Conservation (phyloP, 2,888 invertebrate genomes). For the Rhodophaea formosa region DNA sequence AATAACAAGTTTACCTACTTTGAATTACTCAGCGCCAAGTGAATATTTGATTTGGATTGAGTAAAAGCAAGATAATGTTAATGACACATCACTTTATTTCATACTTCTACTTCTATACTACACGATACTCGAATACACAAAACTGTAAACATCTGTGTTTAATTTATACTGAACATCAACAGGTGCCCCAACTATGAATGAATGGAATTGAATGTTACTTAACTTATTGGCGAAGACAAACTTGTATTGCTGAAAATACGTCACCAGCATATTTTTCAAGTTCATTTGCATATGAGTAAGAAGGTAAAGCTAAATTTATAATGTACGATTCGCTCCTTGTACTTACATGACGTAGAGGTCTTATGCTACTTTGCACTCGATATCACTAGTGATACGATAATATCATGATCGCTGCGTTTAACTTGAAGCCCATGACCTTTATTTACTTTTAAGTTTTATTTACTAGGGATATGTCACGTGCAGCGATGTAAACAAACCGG, state of each 20-base stretch:
- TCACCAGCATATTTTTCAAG: slow-evolving; percentile 15
- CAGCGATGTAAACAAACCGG: slow-evolving; percentile 76
- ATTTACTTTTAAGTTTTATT: slow-evolving; percentile 41
- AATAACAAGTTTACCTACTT: not conserved
- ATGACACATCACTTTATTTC: not conserved
- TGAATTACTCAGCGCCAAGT: not conserved
- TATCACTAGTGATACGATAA: slow-evolving; percentile 6
- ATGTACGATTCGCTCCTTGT: not conserved
- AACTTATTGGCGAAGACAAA: slow-evolving; percentile 15
- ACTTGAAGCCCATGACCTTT: slow-evolving; percentile 23
- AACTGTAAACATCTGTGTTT: slow-evolving; percentile 15
- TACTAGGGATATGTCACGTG: slow-evolving; percentile 64
- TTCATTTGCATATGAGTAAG: not conserved
- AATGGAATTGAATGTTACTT: slow-evolving; percentile 1
- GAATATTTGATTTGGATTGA: not conserved
- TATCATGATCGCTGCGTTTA: slow-evolving; percentile 2
- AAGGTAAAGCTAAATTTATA: not conserved
- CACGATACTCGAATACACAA: not conserved
- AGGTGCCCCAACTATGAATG: slow-evolving; percentile 5
- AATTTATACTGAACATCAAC: slow-evolving; percentile 1
- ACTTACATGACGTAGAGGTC: slow-evolving; percentile 13
- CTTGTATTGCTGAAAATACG: slow-evolving; percentile 15
- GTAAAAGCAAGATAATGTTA: not conserved
- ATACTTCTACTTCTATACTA: not conserved
- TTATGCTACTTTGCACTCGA: slow-evolving; percentile 5